These are phyloP conservation scores for Acipenser ruthenus DNA, from an alignment of 2,797 vertebrate species.

Conservation along the genomic window DNA sequence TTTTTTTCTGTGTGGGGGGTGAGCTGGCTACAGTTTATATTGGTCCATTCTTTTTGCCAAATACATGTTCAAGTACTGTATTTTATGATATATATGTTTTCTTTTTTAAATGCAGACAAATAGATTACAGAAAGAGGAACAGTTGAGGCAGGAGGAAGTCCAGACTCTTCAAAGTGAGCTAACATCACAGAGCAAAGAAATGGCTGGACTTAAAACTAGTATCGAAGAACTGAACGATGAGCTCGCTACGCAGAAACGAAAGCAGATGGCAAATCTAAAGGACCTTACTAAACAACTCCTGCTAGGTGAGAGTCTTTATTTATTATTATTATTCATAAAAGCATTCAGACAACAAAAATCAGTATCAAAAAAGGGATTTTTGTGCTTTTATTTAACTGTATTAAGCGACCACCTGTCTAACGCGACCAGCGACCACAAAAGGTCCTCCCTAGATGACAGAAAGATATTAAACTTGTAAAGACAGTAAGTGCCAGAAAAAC, in stretches of 20 bases:
- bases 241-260: slow-evolving; percentile 83
- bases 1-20: no score
- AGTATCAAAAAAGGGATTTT: no score
- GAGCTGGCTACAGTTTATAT: no score
- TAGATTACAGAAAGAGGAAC: slow-evolving; percentile 67
- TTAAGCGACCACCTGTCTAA: no score
- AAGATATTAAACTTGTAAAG: no score
- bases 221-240: slow-evolving; percentile 88
- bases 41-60: no score
- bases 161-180: slow-evolving; percentile 66
- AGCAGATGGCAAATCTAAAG: slow-evolving; percentile 84
- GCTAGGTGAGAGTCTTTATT: slow-evolving; percentile 61
- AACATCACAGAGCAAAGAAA: slow-evolving; percentile 51
- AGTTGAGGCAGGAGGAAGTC: slow-evolving; percentile 66
- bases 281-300: slow-evolving; percentile 90
- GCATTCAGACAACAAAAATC: no score
- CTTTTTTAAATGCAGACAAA: slow-evolving; percentile 52
- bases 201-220: slow-evolving; percentile 56
- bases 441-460: no score
- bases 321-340: neutral
- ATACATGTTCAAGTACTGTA: no score
- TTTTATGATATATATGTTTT: neutral
- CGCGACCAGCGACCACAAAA: no score
- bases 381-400: no score
- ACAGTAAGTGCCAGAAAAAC: no score